Conservation (phyloP, 2,113 vertebrate species). For the Panthera tigris region DNA sequence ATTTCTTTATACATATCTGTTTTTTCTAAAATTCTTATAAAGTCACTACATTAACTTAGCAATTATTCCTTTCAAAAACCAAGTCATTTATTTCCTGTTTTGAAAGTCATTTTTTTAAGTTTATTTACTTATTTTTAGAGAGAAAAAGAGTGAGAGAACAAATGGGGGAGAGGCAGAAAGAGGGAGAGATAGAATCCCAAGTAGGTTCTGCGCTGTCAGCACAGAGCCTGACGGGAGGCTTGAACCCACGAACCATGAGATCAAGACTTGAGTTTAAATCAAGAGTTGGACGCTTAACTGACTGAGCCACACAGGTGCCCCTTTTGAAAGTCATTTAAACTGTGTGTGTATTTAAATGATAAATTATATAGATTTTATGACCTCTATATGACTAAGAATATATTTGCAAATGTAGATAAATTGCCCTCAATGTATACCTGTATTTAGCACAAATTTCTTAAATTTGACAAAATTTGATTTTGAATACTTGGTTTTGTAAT, state of each 20-base stretch:
- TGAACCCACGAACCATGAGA: too few species aligned
- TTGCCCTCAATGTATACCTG: not conserved
- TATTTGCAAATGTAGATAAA: not conserved
- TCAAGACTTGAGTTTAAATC: too few species aligned
- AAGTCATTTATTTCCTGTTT: not conserved
- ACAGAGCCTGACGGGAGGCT: too few species aligned
- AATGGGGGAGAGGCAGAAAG: too few species aligned
- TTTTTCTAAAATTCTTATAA: not conserved
- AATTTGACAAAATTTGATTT: slow-evolving; percentile 37
- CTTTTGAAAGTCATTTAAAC: not conserved
- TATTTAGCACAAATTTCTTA: not conserved
- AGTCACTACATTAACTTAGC: not conserved
- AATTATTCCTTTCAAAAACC: not conserved
- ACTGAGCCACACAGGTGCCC: too few species aligned
- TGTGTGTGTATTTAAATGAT: not conserved
- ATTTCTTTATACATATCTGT: not conserved
- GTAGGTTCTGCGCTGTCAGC: too few species aligned
- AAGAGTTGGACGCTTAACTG: too few species aligned
- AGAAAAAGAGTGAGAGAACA: too few species aligned
- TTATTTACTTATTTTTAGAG: too few species aligned
- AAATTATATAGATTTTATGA: not conserved
- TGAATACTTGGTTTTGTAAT: slow-evolving; percentile 24
- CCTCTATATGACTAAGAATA: not conserved
- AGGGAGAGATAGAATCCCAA: too few species aligned
- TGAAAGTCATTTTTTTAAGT: too few species aligned